Conservation (phyloP, 2,888 invertebrate species). For the Rotaria magnacalcarata region DNA sequence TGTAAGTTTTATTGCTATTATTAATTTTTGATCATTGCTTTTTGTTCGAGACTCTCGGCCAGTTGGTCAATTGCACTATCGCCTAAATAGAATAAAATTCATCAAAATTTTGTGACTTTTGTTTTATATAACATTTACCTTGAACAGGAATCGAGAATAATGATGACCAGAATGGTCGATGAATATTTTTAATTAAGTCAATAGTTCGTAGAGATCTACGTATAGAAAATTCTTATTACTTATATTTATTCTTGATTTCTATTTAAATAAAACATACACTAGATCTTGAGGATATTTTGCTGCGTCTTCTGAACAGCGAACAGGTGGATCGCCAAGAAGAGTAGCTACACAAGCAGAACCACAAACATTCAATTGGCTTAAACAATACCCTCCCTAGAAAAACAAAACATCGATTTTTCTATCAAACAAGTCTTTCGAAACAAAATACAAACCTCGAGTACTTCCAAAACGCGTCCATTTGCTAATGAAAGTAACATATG, state of each 20-base stretch:
- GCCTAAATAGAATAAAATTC: neutral
- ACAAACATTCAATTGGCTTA: neutral
- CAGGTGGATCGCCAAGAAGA: slow-evolving; percentile 7
- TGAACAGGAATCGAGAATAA: neutral
- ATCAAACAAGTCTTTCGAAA: neutral
- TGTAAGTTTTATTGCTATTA: too few relatives aligned
- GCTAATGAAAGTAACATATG: slow-evolving; percentile 77
- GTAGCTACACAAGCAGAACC: slow-evolving; percentile 24
- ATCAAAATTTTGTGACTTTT: neutral
- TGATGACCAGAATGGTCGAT: slow-evolving; percentile 9
- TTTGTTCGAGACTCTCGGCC: neutral
- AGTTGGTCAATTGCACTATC: neutral
- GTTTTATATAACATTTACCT: neutral
- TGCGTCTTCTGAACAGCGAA: neutral
- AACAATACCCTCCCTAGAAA: slow-evolving; percentile 17
- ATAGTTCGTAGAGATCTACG: neutral
- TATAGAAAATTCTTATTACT: neutral
- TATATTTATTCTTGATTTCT: neutral
- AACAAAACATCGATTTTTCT: neutral
- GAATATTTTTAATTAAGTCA: neutral
- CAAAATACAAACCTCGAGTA: slow-evolving; percentile 35
- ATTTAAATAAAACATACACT: neutral
- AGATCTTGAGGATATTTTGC: neutral
- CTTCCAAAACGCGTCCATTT: slow-evolving; percentile 67
- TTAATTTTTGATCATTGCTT: neutral